Evolutionary conservation across 2,888 invertebrate genomes (phyloP).

Genomic region (Thera britannica): DNA sequence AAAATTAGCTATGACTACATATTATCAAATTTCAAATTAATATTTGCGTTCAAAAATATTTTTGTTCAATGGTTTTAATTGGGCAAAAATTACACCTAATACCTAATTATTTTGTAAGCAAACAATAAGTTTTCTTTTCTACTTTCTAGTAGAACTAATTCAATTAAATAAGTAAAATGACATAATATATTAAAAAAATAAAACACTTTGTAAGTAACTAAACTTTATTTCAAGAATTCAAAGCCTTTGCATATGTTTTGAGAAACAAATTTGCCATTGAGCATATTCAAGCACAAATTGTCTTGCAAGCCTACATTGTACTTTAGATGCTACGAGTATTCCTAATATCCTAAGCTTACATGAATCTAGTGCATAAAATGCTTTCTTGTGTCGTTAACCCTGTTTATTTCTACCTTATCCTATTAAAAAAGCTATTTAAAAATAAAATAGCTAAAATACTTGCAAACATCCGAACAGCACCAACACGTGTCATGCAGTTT

Average conservation of each 20-base stretch:
- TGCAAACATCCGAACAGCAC: neutral
- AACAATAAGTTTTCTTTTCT: neutral
- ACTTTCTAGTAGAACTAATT: neutral
- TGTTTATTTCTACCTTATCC: constrained; percentile 5
- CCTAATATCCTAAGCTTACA: neutral
- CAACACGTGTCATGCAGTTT: constrained; percentile 6
- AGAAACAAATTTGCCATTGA: constrained; percentile 16
- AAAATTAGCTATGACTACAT: too few relatives aligned
- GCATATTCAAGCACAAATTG: neutral
- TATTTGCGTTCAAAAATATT: too few relatives aligned
- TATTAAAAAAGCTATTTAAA: constrained; percentile 9
- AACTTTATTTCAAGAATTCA: constrained; percentile 10
- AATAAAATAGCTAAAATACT: constrained; percentile 3
- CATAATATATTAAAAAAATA: neutral
- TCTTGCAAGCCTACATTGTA: constrained; percentile 49
- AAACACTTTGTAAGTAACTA: constrained; percentile 5
- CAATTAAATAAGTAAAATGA: neutral
- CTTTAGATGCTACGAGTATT: constrained; percentile 60
- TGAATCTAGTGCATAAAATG: constrained; percentile 7
- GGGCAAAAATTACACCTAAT: too few relatives aligned
- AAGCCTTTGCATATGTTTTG: constrained; percentile 15
- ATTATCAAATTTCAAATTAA: too few relatives aligned
- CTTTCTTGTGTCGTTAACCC: constrained; percentile 2
- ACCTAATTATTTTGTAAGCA: too few relatives aligned
- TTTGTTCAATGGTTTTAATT: too few relatives aligned